A percentile compares a stretch with the other conserved stretches of the same genome.
These are phyloP conservation scores for Pedetes capensis DNA, from an alignment of 2,113 vertebrate genomes.

Conservation along the genomic window DNA sequence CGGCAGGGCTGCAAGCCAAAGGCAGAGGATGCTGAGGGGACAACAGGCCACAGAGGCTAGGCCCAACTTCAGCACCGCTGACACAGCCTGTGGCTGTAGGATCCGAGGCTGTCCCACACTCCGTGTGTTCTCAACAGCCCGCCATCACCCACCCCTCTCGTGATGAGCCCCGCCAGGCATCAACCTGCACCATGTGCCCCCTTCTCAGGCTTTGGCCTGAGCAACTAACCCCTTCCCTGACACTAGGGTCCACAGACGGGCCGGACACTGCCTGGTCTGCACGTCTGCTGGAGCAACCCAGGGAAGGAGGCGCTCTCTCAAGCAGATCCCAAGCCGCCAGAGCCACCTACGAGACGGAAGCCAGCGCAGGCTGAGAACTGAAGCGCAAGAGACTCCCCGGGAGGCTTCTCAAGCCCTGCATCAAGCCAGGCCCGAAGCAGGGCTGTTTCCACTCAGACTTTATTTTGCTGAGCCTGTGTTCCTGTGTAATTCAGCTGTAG, in stretches of 20 bases:
- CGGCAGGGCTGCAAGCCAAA: constrained; percentile 74
- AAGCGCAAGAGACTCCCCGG: too few species aligned
- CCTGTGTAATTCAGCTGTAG: neutral
- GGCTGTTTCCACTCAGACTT: neutral
- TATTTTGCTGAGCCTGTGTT: neutral
- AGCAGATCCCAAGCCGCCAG: neutral
- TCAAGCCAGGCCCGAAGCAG: neutral
- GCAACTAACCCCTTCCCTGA: neutral
- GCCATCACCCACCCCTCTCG: too few species aligned
- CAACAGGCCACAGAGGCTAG: too few species aligned
- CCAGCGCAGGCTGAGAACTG: neutral
- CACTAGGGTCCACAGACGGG: neutral
- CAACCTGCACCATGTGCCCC: neutral
- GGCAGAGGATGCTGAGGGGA: neutral
- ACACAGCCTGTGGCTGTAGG: too few species aligned
- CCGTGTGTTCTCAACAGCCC: too few species aligned
- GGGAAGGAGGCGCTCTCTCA: neutral
- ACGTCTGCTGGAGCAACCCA: neutral
- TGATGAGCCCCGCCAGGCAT: neutral
- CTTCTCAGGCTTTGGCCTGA: neutral
- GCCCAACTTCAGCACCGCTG: too few species aligned
- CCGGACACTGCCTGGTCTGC: neutral
- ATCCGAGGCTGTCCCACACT: neutral
- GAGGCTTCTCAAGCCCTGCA: neutral
- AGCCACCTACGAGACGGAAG: neutral